Base-by-base conservation (phyloP, 2,113 vertebrate genomes). In the Python bivittatus region DNA sequence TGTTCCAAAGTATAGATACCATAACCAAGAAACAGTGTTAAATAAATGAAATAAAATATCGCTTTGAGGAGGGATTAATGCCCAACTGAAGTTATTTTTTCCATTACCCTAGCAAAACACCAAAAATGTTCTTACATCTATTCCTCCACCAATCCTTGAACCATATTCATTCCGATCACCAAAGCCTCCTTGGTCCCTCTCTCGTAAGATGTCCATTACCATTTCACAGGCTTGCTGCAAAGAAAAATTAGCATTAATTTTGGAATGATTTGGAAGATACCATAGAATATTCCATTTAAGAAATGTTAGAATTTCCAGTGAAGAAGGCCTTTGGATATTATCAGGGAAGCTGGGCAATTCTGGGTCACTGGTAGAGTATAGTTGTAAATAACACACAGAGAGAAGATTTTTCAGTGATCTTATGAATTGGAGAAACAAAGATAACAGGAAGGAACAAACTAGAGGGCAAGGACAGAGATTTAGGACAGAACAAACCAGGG, bases 221-320 rank as follows among this genome's bases (percentile, higher is more conserved):
- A 99, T 98, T 92, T 99, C 98, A 11, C 98, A 98, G 7, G 99
- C 99, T 99, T 99, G 98, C 99, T 99, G 94, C 2, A 92, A 93
- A 79, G 72, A 54, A 85, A 60, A 20, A 38, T 48, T 9, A 92
- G 38, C n/a, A 61, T 42, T 52, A 29, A 57, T 84, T 54, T 33
- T 84, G 25, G 25, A n/a, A 42, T 85, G 4, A 15, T 84, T 54
- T 68, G 79, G 10, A 6, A 56, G 23, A 53, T 56, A 6, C 52
- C 91, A 44, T 20, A 56, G n/a, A 29, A 85, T 9, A 85, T 58
- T 91, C 22, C 56, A 33, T 17, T 42, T 29, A 60, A 52, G 27
- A 11, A 52, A 84, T 4, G 15, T 17, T 11, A 61, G 27, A 27
- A 84, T 13, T 48, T 84, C 72, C 68, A 84, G 38, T 8, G 10